A percentile compares a stretch with the other conserved stretches of the same genome.
Conservation (phyloP, 2,797 vertebrate species). For the Danionella dracula region DNA sequence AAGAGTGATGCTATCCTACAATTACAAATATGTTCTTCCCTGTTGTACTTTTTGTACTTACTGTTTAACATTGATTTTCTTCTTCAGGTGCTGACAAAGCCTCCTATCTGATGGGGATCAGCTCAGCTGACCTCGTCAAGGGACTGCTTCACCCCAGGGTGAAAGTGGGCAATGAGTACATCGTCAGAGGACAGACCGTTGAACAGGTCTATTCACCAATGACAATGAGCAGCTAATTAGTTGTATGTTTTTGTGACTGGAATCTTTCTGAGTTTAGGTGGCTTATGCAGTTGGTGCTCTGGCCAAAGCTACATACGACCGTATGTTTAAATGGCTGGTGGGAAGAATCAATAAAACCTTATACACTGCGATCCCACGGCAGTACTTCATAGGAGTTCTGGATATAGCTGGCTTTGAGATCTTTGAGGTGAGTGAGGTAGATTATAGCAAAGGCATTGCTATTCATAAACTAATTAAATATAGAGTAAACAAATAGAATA, state of each 20-base stretch:
- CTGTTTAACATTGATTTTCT: not conserved
- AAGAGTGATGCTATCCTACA: constrained; percentile 40
- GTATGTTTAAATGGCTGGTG: constrained; percentile 93
- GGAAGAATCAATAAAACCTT: constrained; percentile 84
- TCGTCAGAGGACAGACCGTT: constrained; percentile 89
- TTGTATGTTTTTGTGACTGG: not conserved
- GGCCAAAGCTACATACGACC: constrained; percentile 88
- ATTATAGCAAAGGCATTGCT: too few relatives aligned
- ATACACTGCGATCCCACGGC: constrained; percentile 80
- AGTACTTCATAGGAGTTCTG: constrained; percentile 90
- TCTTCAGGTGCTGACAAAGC: constrained; percentile 85
- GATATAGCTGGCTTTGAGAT: constrained; percentile 96
- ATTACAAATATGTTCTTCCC: too few relatives aligned
- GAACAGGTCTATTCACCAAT: constrained; percentile 75
- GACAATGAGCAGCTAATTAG: not conserved
- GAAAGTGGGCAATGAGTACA: constrained; percentile 87
- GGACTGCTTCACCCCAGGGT: constrained; percentile 88
- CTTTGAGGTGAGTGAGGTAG: constrained; percentile 82
- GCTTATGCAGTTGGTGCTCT: constrained; percentile 82
- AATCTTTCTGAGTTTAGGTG: constrained; percentile 67
- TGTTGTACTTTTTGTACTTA: not conserved
- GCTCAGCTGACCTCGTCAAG: constrained; percentile 87
- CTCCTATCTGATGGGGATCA: constrained; percentile 92
- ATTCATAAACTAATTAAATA: too few relatives aligned
- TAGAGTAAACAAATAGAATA: too few relatives aligned